A percentile compares a stretch with the other conserved stretches of the same genome.
Conservation (phyloP, 2,888 invertebrate species). For the Plagodis pulveraria region DNA sequence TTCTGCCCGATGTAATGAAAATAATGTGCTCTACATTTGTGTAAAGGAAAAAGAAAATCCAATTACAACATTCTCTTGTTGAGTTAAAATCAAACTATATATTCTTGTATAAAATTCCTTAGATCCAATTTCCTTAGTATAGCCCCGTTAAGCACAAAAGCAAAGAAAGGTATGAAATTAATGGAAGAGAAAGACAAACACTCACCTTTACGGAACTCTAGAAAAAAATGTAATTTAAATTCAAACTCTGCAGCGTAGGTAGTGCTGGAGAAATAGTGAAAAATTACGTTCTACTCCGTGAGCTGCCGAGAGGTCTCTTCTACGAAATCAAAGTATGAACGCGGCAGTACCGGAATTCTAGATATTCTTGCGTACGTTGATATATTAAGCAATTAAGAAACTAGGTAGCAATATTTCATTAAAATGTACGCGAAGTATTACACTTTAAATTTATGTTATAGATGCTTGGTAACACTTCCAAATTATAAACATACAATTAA, state of each 20-base stretch:
- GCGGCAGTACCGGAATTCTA: conserved; percentile 2
- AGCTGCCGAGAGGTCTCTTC: conserved; percentile 11
- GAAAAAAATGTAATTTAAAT: conserved; percentile 37
- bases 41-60: too few species aligned
- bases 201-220: conserved; percentile 22
- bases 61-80: too few species aligned
- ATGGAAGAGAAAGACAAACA: conserved; percentile 39
- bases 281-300: conserved; percentile 16
- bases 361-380: neutral
- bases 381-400: too few species aligned
- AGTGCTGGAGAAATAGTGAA: conserved; percentile 28
- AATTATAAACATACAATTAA: too few species aligned
- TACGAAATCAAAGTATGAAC: conserved; percentile 6
- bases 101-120: conserved; percentile 1
- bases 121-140: conserved; percentile 7
- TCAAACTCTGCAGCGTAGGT: conserved; percentile 24
- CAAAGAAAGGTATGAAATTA: conserved; percentile 35
- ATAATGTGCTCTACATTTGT: too few species aligned
- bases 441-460: too few species aligned
- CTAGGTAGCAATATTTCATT: too few species aligned
- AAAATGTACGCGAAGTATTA: too few species aligned
- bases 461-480: too few species aligned
- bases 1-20: too few species aligned
- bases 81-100: too few species aligned
- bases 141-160: conserved; percentile 15